Base-by-base conservation (phyloP, 2,113 vertebrate species). In the Cyprinus carpio region DNA sequence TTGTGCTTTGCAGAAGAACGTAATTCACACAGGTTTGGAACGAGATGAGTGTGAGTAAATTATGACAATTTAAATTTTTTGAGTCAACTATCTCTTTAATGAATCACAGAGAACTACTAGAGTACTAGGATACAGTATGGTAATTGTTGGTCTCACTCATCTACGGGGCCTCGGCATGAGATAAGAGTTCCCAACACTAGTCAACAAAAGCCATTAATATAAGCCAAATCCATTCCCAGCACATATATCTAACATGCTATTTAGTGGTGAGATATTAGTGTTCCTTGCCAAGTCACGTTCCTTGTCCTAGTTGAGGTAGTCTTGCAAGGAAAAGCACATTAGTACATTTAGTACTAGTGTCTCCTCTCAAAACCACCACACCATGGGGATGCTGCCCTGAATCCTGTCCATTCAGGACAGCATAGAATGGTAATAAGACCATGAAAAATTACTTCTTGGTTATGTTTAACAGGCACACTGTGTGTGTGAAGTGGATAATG, bases 401-500 rank as follows among this genome's bases (percentile, higher is more conserved):
- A n/a, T 67, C 25, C 78, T 20, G 27, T 58, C 69, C 40, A 23
- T 13, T 82, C 69, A 27, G 72, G 64, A 85, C 67, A 78, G 65
- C 27, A 23, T n/a, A 51, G 25, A 81, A 37, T 18, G 4, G 54
- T 51, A 46, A 79, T 60, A 79, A 72, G 82, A 71, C 81, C 84
- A 78, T 72, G 84, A 80, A 72, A 87, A 27, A 76, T 43, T 34
- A 58, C 81, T 82, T 80, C 69, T 34, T 9, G 88, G 60, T 34
- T n/a, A 49, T 6, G 72, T 43, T 8, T 46, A 49, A 82, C 40
- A 56, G 54, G 62, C 40, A 43, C 65, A 78, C 29, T 75, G 83
- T 60, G 23, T 82, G 77, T 84, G 85, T 76, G 56, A 69, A 65
- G 65, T 84, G 58, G 65, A 84, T 76, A 75, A 56, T 83, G 72